Evolutionary conservation across 2,797 vertebrate genomes (phyloP).

Genomic region (Telmatherina bonti): DNA sequence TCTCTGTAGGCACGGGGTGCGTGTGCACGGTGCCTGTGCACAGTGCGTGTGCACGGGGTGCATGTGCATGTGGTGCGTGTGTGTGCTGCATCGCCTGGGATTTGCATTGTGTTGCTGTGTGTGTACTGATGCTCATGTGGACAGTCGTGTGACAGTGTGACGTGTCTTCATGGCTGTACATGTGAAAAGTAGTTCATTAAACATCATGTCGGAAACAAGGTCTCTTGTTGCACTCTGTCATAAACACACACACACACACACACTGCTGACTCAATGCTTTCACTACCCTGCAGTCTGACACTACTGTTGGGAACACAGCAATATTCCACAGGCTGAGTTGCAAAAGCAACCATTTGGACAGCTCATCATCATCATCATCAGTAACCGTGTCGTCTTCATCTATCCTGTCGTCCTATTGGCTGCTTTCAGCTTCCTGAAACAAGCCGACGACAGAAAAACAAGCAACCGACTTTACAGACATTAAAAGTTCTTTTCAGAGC

Average conservation of each 20-base stretch:
- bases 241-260: constrained; percentile 29
- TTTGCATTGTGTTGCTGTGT: no score
- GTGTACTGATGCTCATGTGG: background rate
- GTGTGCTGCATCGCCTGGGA: no score
- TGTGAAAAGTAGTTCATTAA: constrained; percentile 19
- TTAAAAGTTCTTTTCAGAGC: constrained; percentile 33
- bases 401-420: constrained; percentile 24
- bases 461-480: constrained; percentile 17
- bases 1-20: constrained; percentile 50
- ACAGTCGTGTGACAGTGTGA: constrained; percentile 25
- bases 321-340: constrained; percentile 14
- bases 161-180: constrained; percentile 13
- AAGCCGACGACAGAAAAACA: constrained; percentile 47
- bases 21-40: no score
- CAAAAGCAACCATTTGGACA: constrained; percentile 35
- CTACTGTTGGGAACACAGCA: constrained; percentile 38
- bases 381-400: constrained; percentile 38
- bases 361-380: constrained; percentile 32
- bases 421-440: constrained; percentile 26
- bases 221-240: constrained; percentile 38
- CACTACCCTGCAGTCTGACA: constrained; percentile 23
- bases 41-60: constrained; percentile 25
- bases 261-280: constrained; percentile 52
- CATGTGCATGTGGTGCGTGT: constrained; percentile 10
- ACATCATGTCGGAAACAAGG: constrained; percentile 49